Base-by-base conservation (phyloP, 2,113 vertebrate genomes). In the Octodon degus region DNA sequence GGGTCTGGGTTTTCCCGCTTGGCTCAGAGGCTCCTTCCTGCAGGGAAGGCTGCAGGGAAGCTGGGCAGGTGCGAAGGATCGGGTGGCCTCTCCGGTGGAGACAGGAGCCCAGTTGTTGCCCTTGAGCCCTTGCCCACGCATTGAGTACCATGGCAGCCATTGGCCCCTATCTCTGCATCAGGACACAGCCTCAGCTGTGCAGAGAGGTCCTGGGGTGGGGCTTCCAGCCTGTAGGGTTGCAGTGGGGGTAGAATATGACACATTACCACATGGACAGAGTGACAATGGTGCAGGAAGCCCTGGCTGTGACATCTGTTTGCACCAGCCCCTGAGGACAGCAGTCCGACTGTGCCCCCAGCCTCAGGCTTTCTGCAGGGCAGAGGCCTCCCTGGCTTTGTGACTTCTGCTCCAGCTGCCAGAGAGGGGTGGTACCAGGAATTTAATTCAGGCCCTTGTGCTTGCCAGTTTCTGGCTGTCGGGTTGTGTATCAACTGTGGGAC, bases 201-300 rank as follows among this genome's bases (percentile, higher is more conserved):
- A 32, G 47, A 0, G 77, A 53, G 63, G 8, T 3, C 7, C 7
- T 2, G 65, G n/a, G 58, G 55, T 76, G 80, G 32, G 17, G 7
- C 0, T 93, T 17, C n/a, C 3, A 62, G 72, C 90, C 30, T 0
- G 7, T 1, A 2, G 80, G 20, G 43, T 5, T 30, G 9, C n/a
- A 2, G 14, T 24, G 72, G 74, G 50, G 40, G 12, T 0, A 19
- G 12, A 4, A 1, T 1, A 22, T 0, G 2, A 4, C 89, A 1
- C 0, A 2, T 22, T 7, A 24, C 11, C 14, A 11, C 40, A 0
- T 0, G 40, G n/a, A 65, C 7, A 1, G 11, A 0, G 34, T 43
- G 27, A 10, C 1, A 12, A 9, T 0, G 6, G 47, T 30, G 63
- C 10, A 25, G 58, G 0, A 24, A 25, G 72, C 62, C 6, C 17